Evolutionary conservation across 2,888 invertebrate genomes (phyloP).

Genomic region (Leistus spinibarbis): DNA sequence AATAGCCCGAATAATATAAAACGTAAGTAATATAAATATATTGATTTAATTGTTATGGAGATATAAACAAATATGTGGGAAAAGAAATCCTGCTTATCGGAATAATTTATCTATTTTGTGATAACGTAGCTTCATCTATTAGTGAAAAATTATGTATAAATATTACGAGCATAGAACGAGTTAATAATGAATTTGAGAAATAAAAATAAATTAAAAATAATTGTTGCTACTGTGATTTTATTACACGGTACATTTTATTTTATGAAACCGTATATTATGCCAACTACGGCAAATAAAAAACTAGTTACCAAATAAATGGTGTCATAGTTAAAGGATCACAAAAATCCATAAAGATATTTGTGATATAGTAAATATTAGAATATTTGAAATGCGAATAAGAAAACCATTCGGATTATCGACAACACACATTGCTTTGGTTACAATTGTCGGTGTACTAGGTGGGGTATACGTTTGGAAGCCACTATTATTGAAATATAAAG

Average conservation of each 20-base stretch:
- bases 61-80: neutral
- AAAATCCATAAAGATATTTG: conserved; percentile 3
- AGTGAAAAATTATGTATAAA: neutral
- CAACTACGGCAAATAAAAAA: conserved; percentile 26
- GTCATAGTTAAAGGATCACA: no score
- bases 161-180: neutral
- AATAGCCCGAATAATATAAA: neutral
- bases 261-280: conserved; percentile 42
- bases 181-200: conserved; percentile 5
- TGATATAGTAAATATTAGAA: neutral
- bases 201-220: conserved; percentile 41
- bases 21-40: neutral
- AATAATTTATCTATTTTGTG: neutral
- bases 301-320: conserved; percentile 14
- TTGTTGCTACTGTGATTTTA: conserved; percentile 44
- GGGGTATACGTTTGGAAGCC: conserved; percentile 58
- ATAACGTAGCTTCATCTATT: neutral
- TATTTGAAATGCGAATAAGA: conserved; percentile 49
- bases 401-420: conserved; percentile 50
- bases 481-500: conserved; percentile 44
- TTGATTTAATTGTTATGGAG: neutral
- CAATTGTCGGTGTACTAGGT: conserved; percentile 50
- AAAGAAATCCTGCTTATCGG: neutral
- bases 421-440: conserved; percentile 49
- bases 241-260: conserved; percentile 45